A percentile compares a stretch with the other conserved stretches of the same genome.
These are phyloP conservation scores for Penaeus japonicus DNA, from an alignment of 1,140 invertebrate genomes.

Conservation along the genomic window DNA sequence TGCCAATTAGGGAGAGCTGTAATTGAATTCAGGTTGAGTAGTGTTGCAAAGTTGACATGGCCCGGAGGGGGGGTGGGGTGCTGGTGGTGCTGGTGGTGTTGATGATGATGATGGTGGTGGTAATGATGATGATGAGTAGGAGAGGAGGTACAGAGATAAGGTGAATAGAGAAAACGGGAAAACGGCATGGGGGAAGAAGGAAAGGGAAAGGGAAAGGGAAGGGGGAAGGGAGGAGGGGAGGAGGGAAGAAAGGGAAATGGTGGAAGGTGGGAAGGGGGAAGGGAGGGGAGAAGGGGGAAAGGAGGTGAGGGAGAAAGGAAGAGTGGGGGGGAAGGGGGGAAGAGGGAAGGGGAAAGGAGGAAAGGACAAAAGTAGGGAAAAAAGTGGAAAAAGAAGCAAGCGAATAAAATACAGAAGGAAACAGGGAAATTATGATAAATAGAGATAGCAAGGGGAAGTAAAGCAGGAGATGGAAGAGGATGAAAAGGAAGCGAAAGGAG, in stretches of 20 bases:
- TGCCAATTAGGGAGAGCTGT: too few relatives aligned
- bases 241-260: neutral
- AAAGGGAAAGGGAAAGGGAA: neutral
- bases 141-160: too few relatives aligned
- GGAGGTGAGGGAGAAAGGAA: too few relatives aligned
- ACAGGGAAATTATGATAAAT: neutral
- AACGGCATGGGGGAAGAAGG: neutral
- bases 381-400: too few relatives aligned
- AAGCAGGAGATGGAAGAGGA: neutral
- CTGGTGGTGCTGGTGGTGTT: too few relatives aligned
- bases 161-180: too few relatives aligned
- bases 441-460: neutral
- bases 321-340: neutral
- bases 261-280: neutral
- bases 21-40: too few relatives aligned
- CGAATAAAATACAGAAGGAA: neutral
- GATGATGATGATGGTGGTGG: too few relatives aligned
- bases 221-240: neutral
- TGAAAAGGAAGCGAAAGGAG: neutral
- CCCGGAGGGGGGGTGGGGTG: too few relatives aligned
- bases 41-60: too few relatives aligned
- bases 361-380: neutral
- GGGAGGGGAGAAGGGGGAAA: neutral
- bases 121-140: too few relatives aligned
- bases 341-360: neutral